Conservation (phyloP, 1,140 invertebrate species). For the Magallana gigas region DNA sequence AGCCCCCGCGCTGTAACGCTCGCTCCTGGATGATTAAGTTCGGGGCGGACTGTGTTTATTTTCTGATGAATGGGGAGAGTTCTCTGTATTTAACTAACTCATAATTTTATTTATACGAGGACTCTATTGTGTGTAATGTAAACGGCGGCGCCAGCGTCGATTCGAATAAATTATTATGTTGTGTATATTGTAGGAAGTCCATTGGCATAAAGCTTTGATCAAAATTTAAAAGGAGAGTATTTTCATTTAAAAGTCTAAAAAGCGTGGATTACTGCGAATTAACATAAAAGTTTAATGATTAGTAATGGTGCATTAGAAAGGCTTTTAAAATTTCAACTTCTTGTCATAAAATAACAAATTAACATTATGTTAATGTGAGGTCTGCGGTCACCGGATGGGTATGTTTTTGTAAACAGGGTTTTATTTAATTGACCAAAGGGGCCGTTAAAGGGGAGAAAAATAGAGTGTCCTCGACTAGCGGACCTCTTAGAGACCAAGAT, state of each 20-base stretch:
- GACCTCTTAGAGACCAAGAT: not conserved
- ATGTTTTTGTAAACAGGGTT: conserved; percentile 13
- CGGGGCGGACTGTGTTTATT: not conserved
- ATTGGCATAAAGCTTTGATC: conserved; percentile 10
- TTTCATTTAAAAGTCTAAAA: conserved; percentile 35
- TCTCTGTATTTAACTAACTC: conserved; percentile 28
- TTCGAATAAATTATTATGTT: conserved; percentile 35
- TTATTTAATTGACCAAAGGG: conserved; percentile 25
- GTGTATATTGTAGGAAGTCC: conserved; percentile 26
- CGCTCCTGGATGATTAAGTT: not conserved
- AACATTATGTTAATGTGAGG: conserved; percentile 31
- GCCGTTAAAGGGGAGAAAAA: not conserved
- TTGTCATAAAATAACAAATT: conserved; percentile 35
- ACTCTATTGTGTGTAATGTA: conserved; percentile 25
- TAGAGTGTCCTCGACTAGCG: not conserved
- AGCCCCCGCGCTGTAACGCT: not conserved
- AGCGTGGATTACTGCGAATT: conserved; percentile 31
- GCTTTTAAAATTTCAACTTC: conserved; percentile 38
- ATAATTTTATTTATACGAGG: conserved; percentile 37
- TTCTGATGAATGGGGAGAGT: not conserved
- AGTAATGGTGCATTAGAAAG: conserved; percentile 30
- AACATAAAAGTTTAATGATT: conserved; percentile 37
- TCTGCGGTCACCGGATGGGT: conserved; percentile 9
- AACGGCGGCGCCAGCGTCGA: conserved; percentile 24
- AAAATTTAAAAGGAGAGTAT: conserved; percentile 29